Evolutionary conservation across 1,140 invertebrate genomes (phyloP), one percentile per base, ranked within the genome.

Genomic region (Solenopsis fugax): DNA sequence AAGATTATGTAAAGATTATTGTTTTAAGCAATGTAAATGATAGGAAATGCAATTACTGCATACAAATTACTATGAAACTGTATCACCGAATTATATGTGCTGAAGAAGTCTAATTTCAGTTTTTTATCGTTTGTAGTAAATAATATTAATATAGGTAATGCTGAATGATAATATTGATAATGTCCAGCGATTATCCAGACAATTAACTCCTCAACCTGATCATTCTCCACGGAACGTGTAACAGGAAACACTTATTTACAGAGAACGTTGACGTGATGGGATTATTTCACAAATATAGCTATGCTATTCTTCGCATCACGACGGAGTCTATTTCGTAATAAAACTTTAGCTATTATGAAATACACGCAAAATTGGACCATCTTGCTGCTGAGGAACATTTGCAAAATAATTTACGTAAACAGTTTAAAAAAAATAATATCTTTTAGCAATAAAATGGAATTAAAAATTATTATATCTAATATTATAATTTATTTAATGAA

Each of bases 161-260:
- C 13, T 41, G 4, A 67, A 56, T 7, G n/a, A n/a, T n/a, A n/a
- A n/a, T n/a, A n/a, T n/a, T n/a, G 41, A 29, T 72, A 72, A 4
- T 56, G 12, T 54, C n/a, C 10, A 56, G 4, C 12, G 69, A 73
- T 82, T 73, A 82, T 82, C 10, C 18, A 41, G 18, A n/a, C 67
- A 60, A 82, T 84, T 84, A 84, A n/a, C 21, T 73, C 48, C n/a
- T 41, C 69, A 50, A 62, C 37, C 18, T n/a, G 58, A 37, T 60
- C 29, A 21, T 52, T 71, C 37, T 71, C 50, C 13, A 84, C 50
- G 29, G 7, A 82, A 52, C 45, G 24, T 73, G 41, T 50, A 60
- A 84, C 80, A 84, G 78, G 78, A 81, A 81, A 81, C 41, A 48
- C 69, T 84, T 84, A 73, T 60, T 73, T 84, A 54, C 50, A 48